Percentiles rank a stretch among this genome's conserved stretches.
Conservation (phyloP, 2,113 vertebrate genomes). For the Microtus richardsoni region DNA sequence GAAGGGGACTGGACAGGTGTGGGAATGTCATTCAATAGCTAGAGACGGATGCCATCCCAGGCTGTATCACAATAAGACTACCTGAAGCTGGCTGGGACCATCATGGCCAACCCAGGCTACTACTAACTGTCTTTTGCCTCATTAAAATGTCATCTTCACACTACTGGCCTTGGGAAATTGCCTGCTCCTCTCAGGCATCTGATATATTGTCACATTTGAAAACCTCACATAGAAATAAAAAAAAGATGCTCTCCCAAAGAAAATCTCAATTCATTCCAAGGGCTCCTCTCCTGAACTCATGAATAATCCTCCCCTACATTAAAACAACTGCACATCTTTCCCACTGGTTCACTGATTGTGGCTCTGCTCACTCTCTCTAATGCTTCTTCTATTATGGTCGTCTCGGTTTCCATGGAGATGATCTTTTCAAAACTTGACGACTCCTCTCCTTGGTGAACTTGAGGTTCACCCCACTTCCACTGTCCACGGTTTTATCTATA, state of each 20-base stretch:
- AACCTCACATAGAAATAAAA: not conserved
- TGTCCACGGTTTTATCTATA: not conserved
- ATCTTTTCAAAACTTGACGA: not conserved
- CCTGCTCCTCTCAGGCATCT: not conserved
- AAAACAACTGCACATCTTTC: not conserved
- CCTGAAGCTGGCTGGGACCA: not conserved
- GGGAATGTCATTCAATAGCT: not conserved
- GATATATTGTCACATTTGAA: not conserved
- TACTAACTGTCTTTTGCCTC: not conserved
- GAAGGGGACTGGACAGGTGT: too few relatives aligned
- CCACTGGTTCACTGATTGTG: not conserved
- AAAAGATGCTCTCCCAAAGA: not conserved
- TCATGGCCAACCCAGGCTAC: not conserved
- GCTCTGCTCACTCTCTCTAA: not conserved
- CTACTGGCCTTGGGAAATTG: not conserved
- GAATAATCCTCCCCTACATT: not conserved
- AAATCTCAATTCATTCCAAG: not conserved
- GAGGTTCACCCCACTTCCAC: not conserved
- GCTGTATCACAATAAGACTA: not conserved
- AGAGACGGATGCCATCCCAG: not conserved
- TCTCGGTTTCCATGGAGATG: not conserved
- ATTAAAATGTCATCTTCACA: not conserved
- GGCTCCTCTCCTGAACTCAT: not conserved
- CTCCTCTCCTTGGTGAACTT: not conserved
- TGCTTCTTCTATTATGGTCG: not conserved